A percentile compares a stretch with the other conserved stretches of the same genome.
These are phyloP conservation scores for Drosophila testacea DNA, from an alignment of 2,888 invertebrate species.

Conservation along the genomic window DNA sequence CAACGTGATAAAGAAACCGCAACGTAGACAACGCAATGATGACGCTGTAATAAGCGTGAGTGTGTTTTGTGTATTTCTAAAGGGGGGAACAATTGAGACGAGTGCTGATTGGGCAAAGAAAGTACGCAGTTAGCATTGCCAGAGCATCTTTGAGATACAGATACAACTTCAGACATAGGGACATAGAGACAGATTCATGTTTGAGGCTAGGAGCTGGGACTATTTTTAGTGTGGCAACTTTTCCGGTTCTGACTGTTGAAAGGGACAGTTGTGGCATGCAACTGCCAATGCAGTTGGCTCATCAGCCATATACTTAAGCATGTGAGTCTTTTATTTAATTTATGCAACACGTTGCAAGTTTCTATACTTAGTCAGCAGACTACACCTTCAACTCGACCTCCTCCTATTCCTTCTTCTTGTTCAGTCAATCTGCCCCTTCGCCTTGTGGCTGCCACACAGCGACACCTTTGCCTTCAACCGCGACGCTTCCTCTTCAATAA, in stretches of 20 bases:
- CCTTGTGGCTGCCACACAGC: constrained; percentile 7
- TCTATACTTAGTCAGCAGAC: constrained; percentile 23
- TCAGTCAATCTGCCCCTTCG: background rate
- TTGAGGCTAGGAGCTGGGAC: constrained; percentile 8
- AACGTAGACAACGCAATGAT: constrained; percentile 26
- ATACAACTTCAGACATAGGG: background rate
- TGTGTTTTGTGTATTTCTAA: constrained; percentile 26
- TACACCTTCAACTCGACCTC: constrained; percentile 3
- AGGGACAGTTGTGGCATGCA: constrained; percentile 30
- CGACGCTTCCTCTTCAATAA: constrained; percentile 54
- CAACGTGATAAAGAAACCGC: constrained; percentile 47
- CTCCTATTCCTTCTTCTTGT: background rate
- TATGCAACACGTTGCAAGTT: constrained; percentile 72
- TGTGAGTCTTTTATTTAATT: constrained; percentile 52
- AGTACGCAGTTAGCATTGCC: constrained; percentile 57
- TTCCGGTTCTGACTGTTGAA: constrained; percentile 40
- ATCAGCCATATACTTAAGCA: background rate
- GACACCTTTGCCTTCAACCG: constrained; percentile 35
- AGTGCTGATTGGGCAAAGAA: constrained; percentile 48
- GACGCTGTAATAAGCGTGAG: constrained; percentile 11
- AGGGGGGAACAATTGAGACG: constrained; percentile 19
- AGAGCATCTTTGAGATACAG: constrained; percentile 16
- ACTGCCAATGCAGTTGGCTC: constrained; percentile 5
- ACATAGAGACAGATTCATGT: background rate
- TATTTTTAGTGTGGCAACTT: constrained; percentile 48